A percentile compares a stretch with the other conserved stretches of the same genome.
These are phyloP conservation scores for Heliconius cydno DNA, from an alignment of 2,888 invertebrate genomes.

Conservation along the genomic window DNA sequence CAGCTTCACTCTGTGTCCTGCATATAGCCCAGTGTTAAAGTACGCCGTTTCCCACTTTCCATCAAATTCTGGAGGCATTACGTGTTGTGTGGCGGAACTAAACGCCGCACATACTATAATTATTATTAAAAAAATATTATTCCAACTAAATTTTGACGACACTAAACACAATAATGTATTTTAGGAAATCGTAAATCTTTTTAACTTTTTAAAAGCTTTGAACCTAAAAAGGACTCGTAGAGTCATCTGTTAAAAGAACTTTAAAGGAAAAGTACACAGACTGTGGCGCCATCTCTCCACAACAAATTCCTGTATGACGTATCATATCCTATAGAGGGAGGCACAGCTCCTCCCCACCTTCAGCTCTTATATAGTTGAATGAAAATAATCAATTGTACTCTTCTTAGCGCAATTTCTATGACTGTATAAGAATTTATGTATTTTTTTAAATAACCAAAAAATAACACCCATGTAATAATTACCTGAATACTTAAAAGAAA, in stretches of 20 bases:
- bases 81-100: no score
- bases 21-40: no score
- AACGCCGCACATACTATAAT: no score
- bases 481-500: no score
- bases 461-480: no score
- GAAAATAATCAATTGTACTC: background rate
- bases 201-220: background rate
- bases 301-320: constrained; percentile 2
- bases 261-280: constrained; percentile 20
- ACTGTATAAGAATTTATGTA: background rate
- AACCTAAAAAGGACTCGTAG: constrained; percentile 29
- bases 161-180: background rate
- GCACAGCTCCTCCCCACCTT: constrained; percentile 17
- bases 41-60: no score
- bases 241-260: constrained; percentile 39
- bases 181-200: no score
- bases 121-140: background rate
- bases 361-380: background rate
- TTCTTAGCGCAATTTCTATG: background rate
- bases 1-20: no score
- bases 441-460: background rate
- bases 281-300: constrained; percentile 40
- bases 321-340: constrained; percentile 37
- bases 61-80: no score
- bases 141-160: background rate